Base-by-base conservation (phyloP, 1,140 invertebrate species). In the Heliothis subflexa region DNA sequence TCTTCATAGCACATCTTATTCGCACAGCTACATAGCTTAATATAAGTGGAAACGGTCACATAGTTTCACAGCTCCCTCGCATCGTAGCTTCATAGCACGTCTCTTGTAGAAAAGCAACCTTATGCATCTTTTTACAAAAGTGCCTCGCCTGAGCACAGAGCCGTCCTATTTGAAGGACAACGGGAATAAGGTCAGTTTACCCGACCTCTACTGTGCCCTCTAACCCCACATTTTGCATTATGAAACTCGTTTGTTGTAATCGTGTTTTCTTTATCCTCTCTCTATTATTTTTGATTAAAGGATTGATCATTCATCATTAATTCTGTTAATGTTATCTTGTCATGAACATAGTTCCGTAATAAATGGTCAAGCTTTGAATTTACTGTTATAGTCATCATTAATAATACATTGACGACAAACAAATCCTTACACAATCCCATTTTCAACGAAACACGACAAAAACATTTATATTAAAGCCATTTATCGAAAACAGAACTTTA, bases 231-330 rank as follows among this genome's bases (percentile, higher is more conserved):
- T n/a, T 55, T 40, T 64, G 59, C 40, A 11, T n/a, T n/a, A 45
- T 64, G 4, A 64, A 64, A 45, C 61, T 33, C n/a, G n/a, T 64
- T 45, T 11, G 33, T 64, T 45, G 33, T 40, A 45, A 64, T 64
- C 33, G n/a, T 10, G 5, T 45, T 64, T 10, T 33, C 40, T 64
- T 18, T 33, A 45, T 16, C n/a, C n/a, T 40, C n/a, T 25, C 21
- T 1, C n/a, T 45, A 5, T 16, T n/a, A n/a, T 45, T 16, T 45
- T 14, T 45, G 33, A 64, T 64, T 64, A 45, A 64, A 62, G 25
- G 13, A 64, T 45, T 16, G 40, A 64, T 11, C 13, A 3, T 13
- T 40, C 4, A 40, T 40, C 21, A 13, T 54, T 18, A 16, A 5
- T 54, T 3, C 4, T 40, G 7, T 40, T 40, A 40, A 40, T 9